Conservation (phyloP, 2,797 vertebrate genomes). For the Pogoniulus pusillus region DNA sequence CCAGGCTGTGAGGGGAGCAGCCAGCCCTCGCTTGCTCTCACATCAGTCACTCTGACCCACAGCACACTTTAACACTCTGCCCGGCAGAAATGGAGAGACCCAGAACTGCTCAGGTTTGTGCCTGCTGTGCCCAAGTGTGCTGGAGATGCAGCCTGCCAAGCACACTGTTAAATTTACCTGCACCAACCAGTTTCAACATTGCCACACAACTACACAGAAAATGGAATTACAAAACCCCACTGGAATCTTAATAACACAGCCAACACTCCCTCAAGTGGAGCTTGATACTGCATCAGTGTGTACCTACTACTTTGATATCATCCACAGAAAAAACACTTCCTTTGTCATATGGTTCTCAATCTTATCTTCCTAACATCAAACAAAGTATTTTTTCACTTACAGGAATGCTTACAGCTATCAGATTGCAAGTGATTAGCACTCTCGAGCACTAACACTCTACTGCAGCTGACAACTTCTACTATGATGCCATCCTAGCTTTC, state of each 20-base stretch:
- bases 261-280: background rate
- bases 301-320: background rate
- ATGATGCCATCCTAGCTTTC: background rate
- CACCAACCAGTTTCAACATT: background rate
- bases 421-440: background rate
- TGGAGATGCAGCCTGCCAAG: background rate
- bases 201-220: background rate
- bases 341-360: background rate
- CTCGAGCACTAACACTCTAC: background rate
- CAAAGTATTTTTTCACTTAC: background rate
- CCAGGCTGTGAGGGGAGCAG: background rate
- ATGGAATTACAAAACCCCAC: background rate
- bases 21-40: background rate
- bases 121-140: background rate
- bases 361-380: conserved; percentile 2
- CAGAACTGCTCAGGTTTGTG: background rate
- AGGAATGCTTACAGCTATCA: background rate
- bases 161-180: background rate
- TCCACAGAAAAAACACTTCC: background rate
- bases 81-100: background rate
- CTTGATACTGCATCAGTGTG: background rate
- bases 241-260: background rate
- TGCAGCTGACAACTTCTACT: background rate
- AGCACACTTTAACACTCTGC: background rate
- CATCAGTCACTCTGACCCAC: conserved; percentile 10